Percentiles rank a stretch among this genome's conserved stretches.
These are phyloP conservation scores for Ctenosaura bakeri DNA, from an alignment of 2,797 vertebrate species.

Conservation along the genomic window DNA sequence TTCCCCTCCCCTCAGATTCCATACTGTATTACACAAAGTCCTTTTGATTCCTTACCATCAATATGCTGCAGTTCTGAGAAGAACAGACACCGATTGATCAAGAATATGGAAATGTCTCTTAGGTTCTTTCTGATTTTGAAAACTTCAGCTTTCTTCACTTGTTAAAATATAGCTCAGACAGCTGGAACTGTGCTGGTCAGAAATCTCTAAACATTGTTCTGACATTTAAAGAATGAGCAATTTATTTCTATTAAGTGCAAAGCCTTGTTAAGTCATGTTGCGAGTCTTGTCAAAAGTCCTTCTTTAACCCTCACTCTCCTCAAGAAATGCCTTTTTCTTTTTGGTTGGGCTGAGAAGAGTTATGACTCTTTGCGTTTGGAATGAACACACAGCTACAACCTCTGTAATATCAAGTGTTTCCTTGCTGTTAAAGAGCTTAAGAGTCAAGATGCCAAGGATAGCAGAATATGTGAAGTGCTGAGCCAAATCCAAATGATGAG, in stretches of 20 bases:
- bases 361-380: conserved; percentile 22
- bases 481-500: background rate
- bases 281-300: background rate
- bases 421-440: conserved; percentile 22
- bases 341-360: conserved; percentile 39
- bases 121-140: conserved; percentile 36
- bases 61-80: conserved; percentile 1
- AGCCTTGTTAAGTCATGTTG: conserved; percentile 46
- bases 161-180: conserved; percentile 70
- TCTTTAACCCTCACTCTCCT: background rate
- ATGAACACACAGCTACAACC: background rate
- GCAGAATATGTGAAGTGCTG: background rate
- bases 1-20: background rate
- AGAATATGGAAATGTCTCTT: conserved; percentile 46
- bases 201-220: conserved; percentile 72
- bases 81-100: conserved; percentile 21
- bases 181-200: conserved; percentile 67
- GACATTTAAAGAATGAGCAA: conserved; percentile 72
- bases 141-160: conserved; percentile 60
- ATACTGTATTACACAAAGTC: background rate
- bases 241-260: conserved; percentile 59
- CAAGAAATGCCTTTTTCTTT: conserved; percentile 9
- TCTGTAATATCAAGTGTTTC: background rate
- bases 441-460: conserved; percentile 14
- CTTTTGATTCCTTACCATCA: background rate